Base-by-base conservation (phyloP, 2,113 vertebrate species). In the Machaerirhynchus nigripectus region DNA sequence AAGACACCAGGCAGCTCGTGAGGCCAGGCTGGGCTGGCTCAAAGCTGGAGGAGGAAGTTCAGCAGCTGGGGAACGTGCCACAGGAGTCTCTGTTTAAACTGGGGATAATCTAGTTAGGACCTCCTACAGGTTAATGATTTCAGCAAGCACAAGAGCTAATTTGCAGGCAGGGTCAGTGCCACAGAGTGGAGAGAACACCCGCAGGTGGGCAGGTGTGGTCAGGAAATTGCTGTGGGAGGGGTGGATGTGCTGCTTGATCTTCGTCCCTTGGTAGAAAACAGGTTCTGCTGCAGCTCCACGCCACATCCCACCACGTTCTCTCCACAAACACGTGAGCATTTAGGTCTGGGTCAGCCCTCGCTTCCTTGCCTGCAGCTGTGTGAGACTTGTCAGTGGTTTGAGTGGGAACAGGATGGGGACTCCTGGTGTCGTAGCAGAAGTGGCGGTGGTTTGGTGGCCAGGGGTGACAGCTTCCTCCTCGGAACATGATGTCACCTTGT, bases 311-410 rank as follows among this genome's bases (percentile, higher is more conserved):
- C 5, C 17, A 1, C 9, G 17, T 46, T 68, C 39, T 19, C 42
- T 63, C 52, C 44, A 0, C 2, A 7, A 44, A 20, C 33, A 11
- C 0, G 0, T 3, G 71, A 20, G 19, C 3, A 1, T 33, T 47
- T 10, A 7, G 40, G 11, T 61, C 46, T 65, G 70, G 1, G 3
- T 49, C 24, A 40, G 28, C 18, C 49, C 40, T 63, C 0, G 1
- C 33, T 55, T 31, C 42, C 27, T 16, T 11, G 26, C 26, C 59
- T 70, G 0, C 33, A 10, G n/a, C 1, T 67, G 19, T 14, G 37
- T 44, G 28, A 50, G 68, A 26, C 10, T 2, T 18, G 7, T 4
- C 27, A 31, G 57, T 17, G 31, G 21, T 61, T 71, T 67, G 31
- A 19, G n/a, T 22, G 65, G 31, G 60, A 49, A 1, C 28, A 40